Base-by-base conservation (phyloP, 2,888 invertebrate species). In the Drosophila emarginata region DNA sequence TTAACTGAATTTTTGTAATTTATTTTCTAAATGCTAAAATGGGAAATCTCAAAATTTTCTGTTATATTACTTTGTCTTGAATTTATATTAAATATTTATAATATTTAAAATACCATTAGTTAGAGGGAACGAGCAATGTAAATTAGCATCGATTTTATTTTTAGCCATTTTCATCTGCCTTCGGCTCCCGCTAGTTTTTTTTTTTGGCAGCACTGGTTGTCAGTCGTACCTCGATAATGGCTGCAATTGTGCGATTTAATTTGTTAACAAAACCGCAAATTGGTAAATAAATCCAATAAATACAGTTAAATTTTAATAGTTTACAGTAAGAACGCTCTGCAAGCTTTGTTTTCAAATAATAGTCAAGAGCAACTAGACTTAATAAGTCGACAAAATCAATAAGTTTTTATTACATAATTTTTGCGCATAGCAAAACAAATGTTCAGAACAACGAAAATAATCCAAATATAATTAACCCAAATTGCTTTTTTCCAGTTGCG, bases 211-310 rank as follows among this genome's bases (percentile, higher is more conserved):
- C 84, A 37, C 73, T 58, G 52, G 76, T 71, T 83, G 86, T 77
- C 79, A 76, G 73, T 77, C 62, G 57, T 74, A 66, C 65, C 51
- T 36, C 45, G 71, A 94, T 94, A 93, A 96, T 96, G 96, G 95
- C 96, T 93, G 94, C 94, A 83, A 92, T 96, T 90, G 93, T 94
- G 88, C 94, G 95, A 91, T 93, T 94, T 91, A 93, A 94, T 93
- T 93, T 93, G 78, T 91, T 93, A 72, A 86, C 93, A 74, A 94
- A 92, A 91, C 92, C 92, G 82, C 93, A 95, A 92, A 92, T 94
- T 88, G 95, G 96, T 96, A 93, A 93, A 91, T 79, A 82, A 76
- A 61, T 50, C 32, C 15, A 52, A 57, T 23, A 12, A n/a, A 60
- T 61, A 40, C 14, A 37, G 37, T 37, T 26, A 1, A 58, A 21